phyloP scores from a whole-genome alignment of 2,888 invertebrate species.

The Flexamia atlantica region DNA sequence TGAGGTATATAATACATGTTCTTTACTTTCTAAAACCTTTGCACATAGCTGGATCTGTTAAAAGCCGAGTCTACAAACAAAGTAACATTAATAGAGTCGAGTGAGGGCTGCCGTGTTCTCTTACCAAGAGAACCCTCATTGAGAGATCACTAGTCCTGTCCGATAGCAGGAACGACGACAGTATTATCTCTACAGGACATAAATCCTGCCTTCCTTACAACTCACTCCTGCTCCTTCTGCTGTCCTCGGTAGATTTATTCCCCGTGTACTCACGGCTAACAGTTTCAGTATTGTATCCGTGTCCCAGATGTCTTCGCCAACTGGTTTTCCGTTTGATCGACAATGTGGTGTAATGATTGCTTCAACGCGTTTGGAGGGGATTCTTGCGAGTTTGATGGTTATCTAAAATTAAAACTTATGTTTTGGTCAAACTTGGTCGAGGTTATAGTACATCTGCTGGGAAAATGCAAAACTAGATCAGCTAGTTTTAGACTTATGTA shows the following conservation, averaged over 20 bases:
- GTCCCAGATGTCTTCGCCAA: neutral
- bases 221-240: slow-evolving; percentile 15
- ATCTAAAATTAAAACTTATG: too few relatives aligned
- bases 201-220: slow-evolving; percentile 43
- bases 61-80: too few relatives aligned
- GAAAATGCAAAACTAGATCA: too few relatives aligned
- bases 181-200: slow-evolving; percentile 22
- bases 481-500: too few relatives aligned
- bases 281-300: neutral
- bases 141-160: neutral
- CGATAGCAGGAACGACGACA: neutral
- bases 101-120: neutral
- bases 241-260: slow-evolving; percentile 2
- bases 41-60: too few relatives aligned
- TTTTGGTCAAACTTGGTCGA: too few relatives aligned
- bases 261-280: neutral
- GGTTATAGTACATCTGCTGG: too few relatives aligned
- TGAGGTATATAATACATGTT: too few relatives aligned
- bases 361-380: too few relatives aligned
- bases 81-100: neutral
- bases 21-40: too few relatives aligned
- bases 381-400: too few relatives aligned
- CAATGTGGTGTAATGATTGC: too few relatives aligned
- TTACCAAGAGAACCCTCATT: neutral
- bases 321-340: neutral